A percentile compares a stretch with the other conserved stretches of the same genome.
These are phyloP conservation scores for Lepidocyrtinus sp. DNA, from an alignment of 2,888 invertebrate species.

Conservation along the genomic window DNA sequence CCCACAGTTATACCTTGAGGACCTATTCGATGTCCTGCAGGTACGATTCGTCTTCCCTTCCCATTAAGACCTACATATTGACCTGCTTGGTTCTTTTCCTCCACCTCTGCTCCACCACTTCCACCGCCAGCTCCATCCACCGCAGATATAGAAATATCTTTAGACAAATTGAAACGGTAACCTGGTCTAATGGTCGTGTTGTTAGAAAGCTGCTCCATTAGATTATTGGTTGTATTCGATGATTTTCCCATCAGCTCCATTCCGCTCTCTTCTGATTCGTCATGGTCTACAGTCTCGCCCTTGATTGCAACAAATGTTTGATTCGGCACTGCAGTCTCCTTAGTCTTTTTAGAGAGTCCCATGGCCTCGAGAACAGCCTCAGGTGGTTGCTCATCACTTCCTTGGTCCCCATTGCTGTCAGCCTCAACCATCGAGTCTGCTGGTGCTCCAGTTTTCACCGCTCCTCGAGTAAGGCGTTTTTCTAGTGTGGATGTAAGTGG, in stretches of 20 bases:
- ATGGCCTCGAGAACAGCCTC: slow-evolving; percentile 48
- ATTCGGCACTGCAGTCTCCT: slow-evolving; percentile 7
- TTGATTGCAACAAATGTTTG: slow-evolving; percentile 29
- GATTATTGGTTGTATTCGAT: neutral
- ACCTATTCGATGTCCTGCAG: neutral
- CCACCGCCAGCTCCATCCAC: slow-evolving; percentile 60
- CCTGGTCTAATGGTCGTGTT: slow-evolving; percentile 66
- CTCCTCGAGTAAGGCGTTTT: slow-evolving; percentile 42
- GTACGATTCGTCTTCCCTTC: slow-evolving; percentile 18
- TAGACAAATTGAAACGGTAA: slow-evolving; percentile 68
- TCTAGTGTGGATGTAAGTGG: slow-evolving; percentile 22
- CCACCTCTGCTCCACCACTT: neutral
- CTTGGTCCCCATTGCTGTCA: neutral
- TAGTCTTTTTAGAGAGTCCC: slow-evolving; percentile 49
- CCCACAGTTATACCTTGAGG: neutral
- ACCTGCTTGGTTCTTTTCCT: slow-evolving; percentile 41
- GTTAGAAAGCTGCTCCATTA: slow-evolving; percentile 55
- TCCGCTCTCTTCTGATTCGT: slow-evolving; percentile 22
- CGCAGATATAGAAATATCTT: slow-evolving; percentile 70
- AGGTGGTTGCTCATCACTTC: slow-evolving; percentile 48
- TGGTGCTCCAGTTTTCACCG: slow-evolving; percentile 13
- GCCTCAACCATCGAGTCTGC: slow-evolving; percentile 32
- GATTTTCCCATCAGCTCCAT: slow-evolving; percentile 19
- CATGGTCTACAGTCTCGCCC: slow-evolving; percentile 19
- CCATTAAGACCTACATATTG: neutral